Percentiles rank a stretch among this genome's conserved stretches.
These are phyloP conservation scores for Hippocampus guttulatus DNA, from an alignment of 2,113 vertebrate genomes.

Conservation along the genomic window DNA sequence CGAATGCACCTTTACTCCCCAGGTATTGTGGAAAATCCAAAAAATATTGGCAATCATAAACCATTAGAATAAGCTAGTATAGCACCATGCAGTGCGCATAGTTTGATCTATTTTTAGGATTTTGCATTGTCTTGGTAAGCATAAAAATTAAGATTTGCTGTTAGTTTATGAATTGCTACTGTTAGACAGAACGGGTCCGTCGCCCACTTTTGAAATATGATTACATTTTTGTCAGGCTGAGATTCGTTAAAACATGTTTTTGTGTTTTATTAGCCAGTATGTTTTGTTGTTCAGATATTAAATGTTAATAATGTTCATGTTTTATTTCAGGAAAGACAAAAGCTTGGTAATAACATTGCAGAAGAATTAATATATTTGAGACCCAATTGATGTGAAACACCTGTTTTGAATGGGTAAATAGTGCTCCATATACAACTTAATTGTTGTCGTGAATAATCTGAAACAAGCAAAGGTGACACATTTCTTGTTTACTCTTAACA, in stretches of 20 bases:
- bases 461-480: conserved; percentile 18
- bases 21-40: too few species aligned
- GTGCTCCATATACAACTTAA: neutral
- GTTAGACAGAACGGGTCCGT: too few species aligned
- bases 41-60: too few species aligned
- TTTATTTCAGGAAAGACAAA: neutral
- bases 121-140: too few species aligned
- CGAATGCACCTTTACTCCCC: too few species aligned
- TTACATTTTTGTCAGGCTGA: too few species aligned
- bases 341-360: neutral
- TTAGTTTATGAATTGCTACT: too few species aligned
- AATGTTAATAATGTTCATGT: neutral
- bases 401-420: neutral
- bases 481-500: conserved; percentile 90
- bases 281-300: neutral
- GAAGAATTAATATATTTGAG: neutral
- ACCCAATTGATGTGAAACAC: neutral
- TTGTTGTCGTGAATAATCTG: neutral
- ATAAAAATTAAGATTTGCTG: too few species aligned
- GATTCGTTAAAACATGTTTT: neutral
- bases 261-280: neutral
- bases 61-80: too few species aligned
- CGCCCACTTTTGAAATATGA: too few species aligned
- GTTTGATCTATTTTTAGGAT: too few species aligned
- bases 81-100: too few species aligned